Percentiles rank a stretch among this genome's conserved stretches.
Conservation (phyloP, 2,113 vertebrate species). For the Ctenodactylus gundi region DNA sequence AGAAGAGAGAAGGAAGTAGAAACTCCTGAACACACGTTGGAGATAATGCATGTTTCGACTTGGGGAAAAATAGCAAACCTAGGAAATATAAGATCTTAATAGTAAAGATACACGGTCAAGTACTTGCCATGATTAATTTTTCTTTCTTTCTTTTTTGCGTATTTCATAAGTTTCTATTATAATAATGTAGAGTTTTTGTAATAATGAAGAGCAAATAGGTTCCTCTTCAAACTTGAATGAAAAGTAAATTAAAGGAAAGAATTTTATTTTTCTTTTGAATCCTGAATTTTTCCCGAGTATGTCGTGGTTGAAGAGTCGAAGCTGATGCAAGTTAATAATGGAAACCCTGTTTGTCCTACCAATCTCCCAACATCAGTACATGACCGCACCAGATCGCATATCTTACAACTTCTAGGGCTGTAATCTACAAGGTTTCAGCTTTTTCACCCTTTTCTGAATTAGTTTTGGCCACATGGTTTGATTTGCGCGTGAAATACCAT, state of each 20-base stretch:
- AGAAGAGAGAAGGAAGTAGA: background rate
- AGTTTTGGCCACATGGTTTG: background rate
- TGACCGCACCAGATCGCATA: background rate
- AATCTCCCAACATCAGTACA: background rate
- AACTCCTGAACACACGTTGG: background rate
- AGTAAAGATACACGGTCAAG: background rate
- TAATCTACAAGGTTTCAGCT: background rate
- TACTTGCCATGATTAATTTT: background rate
- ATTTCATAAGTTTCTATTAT: background rate
- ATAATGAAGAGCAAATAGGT: background rate
- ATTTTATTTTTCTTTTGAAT: background rate
- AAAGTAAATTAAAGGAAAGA: background rate
- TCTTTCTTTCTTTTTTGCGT: background rate
- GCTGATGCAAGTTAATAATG: background rate
- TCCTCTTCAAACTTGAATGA: background rate
- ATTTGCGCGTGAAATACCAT: background rate
- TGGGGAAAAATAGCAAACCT: background rate
- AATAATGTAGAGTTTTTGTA: background rate
- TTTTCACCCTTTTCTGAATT: background rate
- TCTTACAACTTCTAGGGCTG: background rate
- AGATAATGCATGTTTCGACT: background rate
- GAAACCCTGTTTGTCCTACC: background rate
- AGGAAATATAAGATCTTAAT: background rate
- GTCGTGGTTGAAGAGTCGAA: background rate
- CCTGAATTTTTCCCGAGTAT: background rate